phyloP scores from a whole-genome alignment of 2,797 vertebrate species.

The Pantherophis vulpinus region DNA sequence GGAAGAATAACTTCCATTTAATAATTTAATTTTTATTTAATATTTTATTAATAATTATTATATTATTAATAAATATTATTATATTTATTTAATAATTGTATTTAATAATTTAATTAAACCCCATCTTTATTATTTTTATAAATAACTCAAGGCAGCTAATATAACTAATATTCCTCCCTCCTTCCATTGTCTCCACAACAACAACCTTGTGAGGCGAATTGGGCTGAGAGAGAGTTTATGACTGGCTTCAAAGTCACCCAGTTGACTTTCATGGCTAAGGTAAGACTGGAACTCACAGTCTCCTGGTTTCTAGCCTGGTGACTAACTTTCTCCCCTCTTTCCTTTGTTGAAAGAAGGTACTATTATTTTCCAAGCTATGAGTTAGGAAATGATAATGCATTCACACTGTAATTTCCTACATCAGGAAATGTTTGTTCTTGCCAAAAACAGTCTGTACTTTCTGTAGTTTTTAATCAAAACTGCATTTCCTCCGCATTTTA shows the following conservation, averaged over 20 bases:
- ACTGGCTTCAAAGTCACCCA: not conserved
- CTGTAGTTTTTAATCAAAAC: not conserved
- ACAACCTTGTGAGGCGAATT: not conserved
- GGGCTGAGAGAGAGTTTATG: not conserved
- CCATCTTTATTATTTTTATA: not conserved
- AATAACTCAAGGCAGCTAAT: not conserved
- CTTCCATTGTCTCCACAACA: not conserved
- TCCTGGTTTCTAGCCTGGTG: not conserved
- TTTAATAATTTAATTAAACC: not conserved
- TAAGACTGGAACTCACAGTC: not conserved
- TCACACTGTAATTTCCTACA: not conserved
- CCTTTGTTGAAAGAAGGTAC: not conserved
- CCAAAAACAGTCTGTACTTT: not conserved
- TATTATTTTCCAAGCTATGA: not conserved
- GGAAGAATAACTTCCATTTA: not conserved
- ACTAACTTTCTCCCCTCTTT: not conserved
- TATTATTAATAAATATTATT: too few species aligned
- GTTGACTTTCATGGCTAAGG: not conserved
- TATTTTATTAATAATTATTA: too few species aligned
- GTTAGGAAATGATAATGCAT: not conserved
- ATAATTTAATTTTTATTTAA: not conserved
- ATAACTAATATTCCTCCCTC: not conserved
- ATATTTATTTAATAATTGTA: not conserved
- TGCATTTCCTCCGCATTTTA: not conserved
- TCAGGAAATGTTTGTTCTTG: not conserved